Evolutionary conservation across 2,888 invertebrate genomes (phyloP).

Genomic region (Diachrysia chrysitis): DNA sequence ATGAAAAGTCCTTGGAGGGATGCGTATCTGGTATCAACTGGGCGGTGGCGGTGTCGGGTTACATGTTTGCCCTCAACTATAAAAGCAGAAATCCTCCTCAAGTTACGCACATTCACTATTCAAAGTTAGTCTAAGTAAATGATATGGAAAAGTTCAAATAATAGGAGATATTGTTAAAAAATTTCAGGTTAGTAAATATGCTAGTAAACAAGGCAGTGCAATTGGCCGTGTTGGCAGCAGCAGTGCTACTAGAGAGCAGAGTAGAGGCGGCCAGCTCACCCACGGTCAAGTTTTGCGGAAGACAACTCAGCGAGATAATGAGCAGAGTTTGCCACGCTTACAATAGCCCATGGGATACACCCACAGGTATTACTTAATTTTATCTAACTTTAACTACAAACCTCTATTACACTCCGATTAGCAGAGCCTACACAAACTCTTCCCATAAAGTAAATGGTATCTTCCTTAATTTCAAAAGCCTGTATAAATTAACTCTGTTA

Average conservation of each 20-base stretch:
- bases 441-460: no score
- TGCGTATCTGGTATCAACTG: constrained; percentile 72
- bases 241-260: constrained; percentile 70
- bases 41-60: constrained; percentile 80
- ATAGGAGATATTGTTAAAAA: constrained; percentile 12
- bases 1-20: constrained; percentile 78
- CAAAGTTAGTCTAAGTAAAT: constrained; percentile 16
- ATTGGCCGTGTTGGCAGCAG: constrained; percentile 71
- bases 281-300: constrained; percentile 80
- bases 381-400: background rate
- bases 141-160: constrained; percentile 14
- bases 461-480: background rate
- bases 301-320: constrained; percentile 83
- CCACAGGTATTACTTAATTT: constrained; percentile 70
- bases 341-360: constrained; percentile 85
- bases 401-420: background rate
- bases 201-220: constrained; percentile 73
- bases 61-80: constrained; percentile 82
- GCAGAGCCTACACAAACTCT: no score
- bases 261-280: constrained; percentile 73
- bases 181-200: constrained; percentile 68
- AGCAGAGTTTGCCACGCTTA: constrained; percentile 82
- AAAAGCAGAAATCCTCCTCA: constrained; percentile 79
- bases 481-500: background rate
- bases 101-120: constrained; percentile 74